Evolutionary conservation across 1,140 invertebrate genomes (phyloP), one percentile per base, ranked within the genome.

Genomic region (Brachionus rotundiformis): DNA sequence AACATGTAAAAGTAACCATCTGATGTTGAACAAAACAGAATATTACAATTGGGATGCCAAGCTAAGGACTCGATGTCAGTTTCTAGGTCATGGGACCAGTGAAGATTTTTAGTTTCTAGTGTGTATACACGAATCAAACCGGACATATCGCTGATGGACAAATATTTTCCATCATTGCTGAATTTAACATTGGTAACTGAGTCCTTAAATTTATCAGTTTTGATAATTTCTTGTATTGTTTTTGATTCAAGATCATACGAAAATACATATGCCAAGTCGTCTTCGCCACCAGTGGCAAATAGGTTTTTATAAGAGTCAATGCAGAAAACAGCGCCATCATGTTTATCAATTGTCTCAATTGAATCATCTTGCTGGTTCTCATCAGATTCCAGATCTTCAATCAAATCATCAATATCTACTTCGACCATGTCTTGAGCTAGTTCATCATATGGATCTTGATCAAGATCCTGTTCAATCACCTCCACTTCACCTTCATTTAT

Each of bases 1-100:
- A 79, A 79, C 76, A 79, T 79, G 47, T 79, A 79, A 79, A 79
- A 79, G 10, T 54, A 79, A 25, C 76, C 76, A 13, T 79, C 76
- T 16, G 76, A 54, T 13, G 76, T 59, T 10, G 47, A 54, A 59
- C 47, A 54, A 63, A 79, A 79, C 3, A 79, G 29, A 41, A 79
- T 25, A 25, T 79, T 79, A 19, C 47, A 54, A n/a, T 16, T 59
- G 16, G 76, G 76, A 16, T 79, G 76, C 76, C 76, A 79, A 11
- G 16, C 47, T 8, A 79, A 16, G 10, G 47, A 59, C 25, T 79
- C 76, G 23, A 79, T 59, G 29, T 79, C 76, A 29, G 25, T 79
- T 4, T 63, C 76, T 7, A 79, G n/a, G 36, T 79, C 76, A 63
- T 79, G 59, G 8, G 76, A n/a, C 76, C 76, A 79, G 25, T 59